phyloP scores from a whole-genome alignment of 2,888 invertebrate species.

The Norana najaformis region DNA sequence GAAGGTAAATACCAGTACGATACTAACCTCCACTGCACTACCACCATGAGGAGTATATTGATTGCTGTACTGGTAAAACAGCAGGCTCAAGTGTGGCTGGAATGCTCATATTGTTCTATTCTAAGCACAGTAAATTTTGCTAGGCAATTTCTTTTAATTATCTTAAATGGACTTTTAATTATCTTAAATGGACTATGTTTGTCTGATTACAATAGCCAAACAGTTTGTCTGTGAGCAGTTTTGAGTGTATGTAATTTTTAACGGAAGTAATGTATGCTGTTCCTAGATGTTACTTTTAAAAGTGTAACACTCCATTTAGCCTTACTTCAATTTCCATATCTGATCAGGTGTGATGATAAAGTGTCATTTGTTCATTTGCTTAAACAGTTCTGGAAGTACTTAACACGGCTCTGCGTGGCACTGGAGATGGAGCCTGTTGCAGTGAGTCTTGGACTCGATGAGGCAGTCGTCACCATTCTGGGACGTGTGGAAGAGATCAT shows the following conservation, averaged over 20 bases:
- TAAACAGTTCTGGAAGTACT: slow-evolving; percentile 7
- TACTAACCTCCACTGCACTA: background rate
- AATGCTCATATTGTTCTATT: background rate
- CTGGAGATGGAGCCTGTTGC: slow-evolving; percentile 84
- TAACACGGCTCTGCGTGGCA: background rate
- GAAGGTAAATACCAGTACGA: slow-evolving; percentile 66
- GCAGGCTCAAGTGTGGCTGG: background rate
- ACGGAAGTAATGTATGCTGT: background rate
- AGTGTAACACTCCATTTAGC: background rate
- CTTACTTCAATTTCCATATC: background rate
- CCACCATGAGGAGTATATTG: background rate
- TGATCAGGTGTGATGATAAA: background rate
- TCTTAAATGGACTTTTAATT: too few relatives aligned
- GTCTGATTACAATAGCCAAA: background rate
- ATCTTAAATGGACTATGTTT: background rate
- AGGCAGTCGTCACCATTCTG: slow-evolving; percentile 81
- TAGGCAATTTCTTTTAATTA: background rate
- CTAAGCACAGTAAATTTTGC: background rate
- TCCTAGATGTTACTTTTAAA: background rate
- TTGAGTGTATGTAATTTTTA: background rate
- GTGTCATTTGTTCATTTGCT: background rate
- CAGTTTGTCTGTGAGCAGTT: background rate
- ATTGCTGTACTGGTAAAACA: background rate
- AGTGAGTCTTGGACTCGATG: slow-evolving; percentile 78
- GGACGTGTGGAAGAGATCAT: slow-evolving; percentile 83